Base-by-base conservation (phyloP, 2,888 invertebrate genomes). In the Ditula angustiorana region DNA sequence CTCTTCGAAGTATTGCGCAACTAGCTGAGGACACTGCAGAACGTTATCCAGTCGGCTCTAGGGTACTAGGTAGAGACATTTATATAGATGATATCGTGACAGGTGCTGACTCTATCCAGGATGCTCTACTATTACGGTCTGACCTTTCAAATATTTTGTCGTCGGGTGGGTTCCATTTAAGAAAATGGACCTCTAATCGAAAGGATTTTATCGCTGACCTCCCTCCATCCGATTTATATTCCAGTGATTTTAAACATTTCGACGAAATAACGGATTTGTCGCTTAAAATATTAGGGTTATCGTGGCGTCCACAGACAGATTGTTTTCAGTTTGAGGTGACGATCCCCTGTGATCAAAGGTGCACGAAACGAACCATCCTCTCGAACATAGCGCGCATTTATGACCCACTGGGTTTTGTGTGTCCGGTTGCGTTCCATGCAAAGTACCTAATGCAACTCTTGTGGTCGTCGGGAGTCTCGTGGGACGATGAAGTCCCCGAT, bases 11-110 rank as follows among this genome's bases (percentile, higher is more conserved):
- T 21, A 46, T 58, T 1, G 24, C 23, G 8, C 49, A 59, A 11
- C 19, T 59, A 7, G 49, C 49, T 13, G 2, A 21, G 10, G 44
- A 37, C 11, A 5, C 23, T 21, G 23, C 23, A 2, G 23, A 1
- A 2, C 4, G 19, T 11, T 37, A 11, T 35, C 53, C 53, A 5
- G 13, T 2, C 2, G 53, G 35, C 2, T 33, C 53, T 2, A 21
- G 7, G 13, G 16, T 56, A 5, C 21, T 56, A 1, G 11, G 23
- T 13, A 8, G 56, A 10, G 56, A 56, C 13, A 56, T 56, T n/a
- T 56, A 56, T 19, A 37, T 56, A 13, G 56, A 56, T 57, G 41
- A 66, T 30, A 7, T 47, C 19, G 50, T 66, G 44, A 11, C 46
- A 2, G 46, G 46, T 11, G 46, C n/a, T n/a, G 8, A 41, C 19